Evolutionary conservation across 2,888 invertebrate species (phyloP).

Genomic region (Rhaphigaster nebulosa): DNA sequence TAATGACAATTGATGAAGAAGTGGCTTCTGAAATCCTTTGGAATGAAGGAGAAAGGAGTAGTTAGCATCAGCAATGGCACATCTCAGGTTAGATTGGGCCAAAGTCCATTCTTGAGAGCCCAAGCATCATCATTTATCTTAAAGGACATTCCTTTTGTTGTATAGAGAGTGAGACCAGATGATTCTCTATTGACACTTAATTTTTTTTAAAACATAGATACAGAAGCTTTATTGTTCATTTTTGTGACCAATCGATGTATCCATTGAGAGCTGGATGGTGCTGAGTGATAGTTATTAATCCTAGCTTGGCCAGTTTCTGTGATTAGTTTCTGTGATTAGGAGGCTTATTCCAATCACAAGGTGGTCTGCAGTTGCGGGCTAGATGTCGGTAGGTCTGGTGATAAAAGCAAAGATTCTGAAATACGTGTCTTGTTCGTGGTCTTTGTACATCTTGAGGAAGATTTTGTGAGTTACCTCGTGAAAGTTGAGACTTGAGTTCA

Average conservation of each 20-base stretch:
- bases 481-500: constrained; percentile 21
- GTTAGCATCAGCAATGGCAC: neutral
- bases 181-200: neutral
- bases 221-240: neutral
- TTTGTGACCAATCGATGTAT: neutral
- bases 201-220: neutral
- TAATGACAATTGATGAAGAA: constrained; percentile 1
- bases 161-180: neutral
- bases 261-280: neutral
- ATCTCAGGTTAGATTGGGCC: neutral
- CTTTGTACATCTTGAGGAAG: neutral
- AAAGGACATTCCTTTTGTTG: neutral
- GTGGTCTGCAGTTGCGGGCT: neutral
- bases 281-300: neutral
- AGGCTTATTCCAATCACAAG: constrained; percentile 6
- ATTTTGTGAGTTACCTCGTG: neutral
- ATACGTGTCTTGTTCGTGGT: neutral
- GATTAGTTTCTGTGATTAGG: neutral
- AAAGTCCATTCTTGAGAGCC: neutral
- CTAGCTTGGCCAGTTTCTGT: neutral
- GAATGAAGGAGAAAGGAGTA: neutral
- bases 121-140: neutral
- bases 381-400: constrained; percentile 2
- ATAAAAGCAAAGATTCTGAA: constrained; percentile 10
- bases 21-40: neutral